Percentiles rank a stretch among this genome's conserved stretches.
Conservation (phyloP, 2,797 vertebrate genomes). For the Rhinogobio ventralis region DNA sequence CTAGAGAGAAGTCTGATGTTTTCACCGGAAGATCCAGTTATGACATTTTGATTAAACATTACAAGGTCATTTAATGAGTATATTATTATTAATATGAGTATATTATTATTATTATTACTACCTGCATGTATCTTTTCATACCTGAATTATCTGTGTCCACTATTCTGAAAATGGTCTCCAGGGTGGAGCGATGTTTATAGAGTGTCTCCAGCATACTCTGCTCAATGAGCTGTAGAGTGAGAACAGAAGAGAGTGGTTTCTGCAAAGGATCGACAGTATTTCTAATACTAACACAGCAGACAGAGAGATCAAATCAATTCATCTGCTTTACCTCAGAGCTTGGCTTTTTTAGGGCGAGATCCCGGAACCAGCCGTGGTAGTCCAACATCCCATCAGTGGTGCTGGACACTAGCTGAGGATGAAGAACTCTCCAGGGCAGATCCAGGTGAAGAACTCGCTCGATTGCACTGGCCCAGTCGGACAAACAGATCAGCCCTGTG, state of each 20-base stretch:
- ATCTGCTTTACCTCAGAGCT: conserved; percentile 78
- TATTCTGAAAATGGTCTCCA: conserved; percentile 96
- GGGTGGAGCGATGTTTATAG: conserved; percentile 90
- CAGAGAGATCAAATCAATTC: not conserved
- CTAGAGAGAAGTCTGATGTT: no score
- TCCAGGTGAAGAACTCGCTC: conserved; percentile 86
- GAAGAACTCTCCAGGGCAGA: conserved; percentile 89
- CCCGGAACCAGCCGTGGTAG: conserved; percentile 86
- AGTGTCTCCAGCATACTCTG: conserved; percentile 89
- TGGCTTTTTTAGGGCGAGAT: conserved; percentile 83
- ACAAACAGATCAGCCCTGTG: conserved; percentile 81
- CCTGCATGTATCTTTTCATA: conserved; percentile 64
- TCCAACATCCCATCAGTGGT: conserved; percentile 70
- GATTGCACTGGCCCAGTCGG: conserved; percentile 84
- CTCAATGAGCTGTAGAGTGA: conserved; percentile 77
- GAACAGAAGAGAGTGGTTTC: not conserved
- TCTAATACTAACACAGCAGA: conserved; percentile 3
- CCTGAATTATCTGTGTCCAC: conserved; percentile 95
- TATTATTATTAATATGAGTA: no score
- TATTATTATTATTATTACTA: not conserved
- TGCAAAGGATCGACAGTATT: not conserved
- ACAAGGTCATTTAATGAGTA: not conserved
- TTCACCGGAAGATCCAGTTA: not conserved
- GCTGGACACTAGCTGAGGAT: conserved; percentile 82
- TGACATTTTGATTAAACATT: not conserved